Conservation (phyloP, 2,797 vertebrate species). For the Urophycis tenuis region DNA sequence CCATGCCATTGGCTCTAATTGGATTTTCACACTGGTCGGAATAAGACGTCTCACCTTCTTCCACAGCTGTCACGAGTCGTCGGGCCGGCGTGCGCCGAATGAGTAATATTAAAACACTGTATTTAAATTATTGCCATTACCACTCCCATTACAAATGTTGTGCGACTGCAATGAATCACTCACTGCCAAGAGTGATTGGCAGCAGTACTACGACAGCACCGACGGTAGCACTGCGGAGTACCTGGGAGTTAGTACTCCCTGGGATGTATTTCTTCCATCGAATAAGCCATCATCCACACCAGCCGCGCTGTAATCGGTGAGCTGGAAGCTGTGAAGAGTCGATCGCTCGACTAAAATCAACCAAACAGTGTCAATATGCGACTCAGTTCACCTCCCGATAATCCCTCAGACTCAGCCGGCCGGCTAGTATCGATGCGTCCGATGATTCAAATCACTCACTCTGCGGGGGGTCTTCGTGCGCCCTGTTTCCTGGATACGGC, state of each 20-base stretch:
- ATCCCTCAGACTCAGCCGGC: not conserved
- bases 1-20: constrained; percentile 29
- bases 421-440: not conserved
- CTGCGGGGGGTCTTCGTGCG: not conserved
- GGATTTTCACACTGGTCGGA: constrained; percentile 31
- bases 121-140: not conserved
- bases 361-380: not conserved
- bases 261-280: not conserved
- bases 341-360: not conserved
- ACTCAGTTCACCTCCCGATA: not conserved
- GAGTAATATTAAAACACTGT: not conserved
- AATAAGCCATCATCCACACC: not conserved
- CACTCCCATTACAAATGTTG: not conserved
- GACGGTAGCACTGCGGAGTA: not conserved
- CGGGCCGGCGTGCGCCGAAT: not conserved
- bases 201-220: not conserved
- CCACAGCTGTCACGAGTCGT: constrained; percentile 21
- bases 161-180: constrained; percentile 1
- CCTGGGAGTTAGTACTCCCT: not conserved
- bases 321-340: not conserved
- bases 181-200: constrained; percentile 7
- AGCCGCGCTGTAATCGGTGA: not conserved
- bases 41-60: constrained; percentile 25
- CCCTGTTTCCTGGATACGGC: too few relatives aligned
- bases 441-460: not conserved